Evolutionary conservation across 2,113 vertebrate genomes (phyloP).

Genomic region (human): GRCh38 chr16:83276001-83276500

Average conservation of each 20-base stretch:
- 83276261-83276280: neutral
- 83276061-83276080: neutral
- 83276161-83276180: accelerated
- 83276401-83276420: too few relatives aligned
- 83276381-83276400: neutral
- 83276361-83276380: neutral
- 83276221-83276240: neutral
- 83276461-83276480: too few relatives aligned
- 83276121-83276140: neutral
- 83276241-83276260: neutral
- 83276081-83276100: neutral
- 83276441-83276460: neutral
- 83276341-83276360: neutral
- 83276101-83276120: neutral
- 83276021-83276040: neutral
- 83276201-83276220: neutral
- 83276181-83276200: neutral
- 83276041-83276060: neutral
- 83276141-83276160: neutral
- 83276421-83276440: neutral
- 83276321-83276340: neutral
- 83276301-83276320: accelerated
- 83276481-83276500: too few relatives aligned
- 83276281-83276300: neutral
- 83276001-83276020: neutral